Evolutionary conservation across 2,888 invertebrate genomes (phyloP), one percentile per base, ranked within the genome.

Genomic region (Xestia sexstrigata): DNA sequence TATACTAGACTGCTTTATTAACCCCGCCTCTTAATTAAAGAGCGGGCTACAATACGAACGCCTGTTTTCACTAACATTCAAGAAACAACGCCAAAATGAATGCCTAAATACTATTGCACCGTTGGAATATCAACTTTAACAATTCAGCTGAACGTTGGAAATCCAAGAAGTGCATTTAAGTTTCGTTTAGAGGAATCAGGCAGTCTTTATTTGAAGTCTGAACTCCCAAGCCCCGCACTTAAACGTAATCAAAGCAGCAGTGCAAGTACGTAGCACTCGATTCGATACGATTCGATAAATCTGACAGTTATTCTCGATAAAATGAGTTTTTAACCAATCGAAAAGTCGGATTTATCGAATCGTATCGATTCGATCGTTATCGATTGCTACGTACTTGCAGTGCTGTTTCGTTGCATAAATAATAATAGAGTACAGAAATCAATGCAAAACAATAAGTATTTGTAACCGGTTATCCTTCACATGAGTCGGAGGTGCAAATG

Each of bases 401-500:
- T n/a, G n/a, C 45, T 30, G 62, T 70, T 82, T 55, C 55, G 52
- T 67, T 71, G 76, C 66, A 74, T 82, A 65, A 35, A 65, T 65
- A 86, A 79, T 82, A 73, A 81, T 42, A 63, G 66, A 45, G 68
- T 55, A 80, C 77, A 79, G 79, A 77, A 81, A 85, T 82, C 70
- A 72, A 81, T 74, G 66, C 76, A 70, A 81, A 78, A 87, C 82
- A 82, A 84, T 80, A 73, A 75, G 75, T 75, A 76, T 62, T 66
- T 60, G 69, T 47, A 62, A 83, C 87, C 66, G 65, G 89, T 85
- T 84, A 82, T 90, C 90, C 90, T 90, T 90, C 89, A 87, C 81
- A 82, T 67, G 70, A 66, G 86, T 63, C 70, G 77, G 68, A 79
- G 84, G 87, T 81, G 81, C 90, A 88, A 90, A 88, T 89, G 87